Evolutionary conservation across 2,113 vertebrate species (phyloP).

Genomic region (Empidonax alnorum): DNA sequence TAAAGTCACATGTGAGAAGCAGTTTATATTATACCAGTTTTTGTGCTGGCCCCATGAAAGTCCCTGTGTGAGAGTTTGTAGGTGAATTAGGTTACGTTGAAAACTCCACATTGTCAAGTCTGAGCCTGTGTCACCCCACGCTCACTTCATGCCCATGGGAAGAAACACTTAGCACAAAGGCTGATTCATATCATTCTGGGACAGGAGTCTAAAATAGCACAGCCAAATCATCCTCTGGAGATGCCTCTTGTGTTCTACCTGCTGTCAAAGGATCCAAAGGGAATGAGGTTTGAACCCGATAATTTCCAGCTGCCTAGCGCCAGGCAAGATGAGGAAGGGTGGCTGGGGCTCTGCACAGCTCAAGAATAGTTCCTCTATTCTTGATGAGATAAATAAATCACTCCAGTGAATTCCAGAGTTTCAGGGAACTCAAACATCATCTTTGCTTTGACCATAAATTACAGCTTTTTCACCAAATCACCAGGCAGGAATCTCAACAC

Average conservation of each 20-base stretch:
- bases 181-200: background rate
- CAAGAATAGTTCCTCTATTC: background rate
- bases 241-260: background rate
- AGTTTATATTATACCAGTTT: background rate
- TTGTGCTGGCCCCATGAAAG: background rate
- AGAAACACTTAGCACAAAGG: background rate
- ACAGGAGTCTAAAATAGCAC: background rate
- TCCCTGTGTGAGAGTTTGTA: background rate
- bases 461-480: background rate
- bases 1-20: background rate
- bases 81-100: background rate
- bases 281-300: background rate
- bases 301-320: background rate
- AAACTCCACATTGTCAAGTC: background rate
- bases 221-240: background rate
- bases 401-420: background rate
- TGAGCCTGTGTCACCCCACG: background rate
- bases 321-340: background rate
- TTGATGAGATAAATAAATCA: background rate
- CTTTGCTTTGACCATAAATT: background rate
- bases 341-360: background rate
- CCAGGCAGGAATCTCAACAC: fast-evolving
- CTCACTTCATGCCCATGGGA: background rate
- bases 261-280: background rate
- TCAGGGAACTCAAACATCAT: background rate